phyloP scores from a whole-genome alignment of 64 coral and sea anemone species.

The Acropora yongei region DNA sequence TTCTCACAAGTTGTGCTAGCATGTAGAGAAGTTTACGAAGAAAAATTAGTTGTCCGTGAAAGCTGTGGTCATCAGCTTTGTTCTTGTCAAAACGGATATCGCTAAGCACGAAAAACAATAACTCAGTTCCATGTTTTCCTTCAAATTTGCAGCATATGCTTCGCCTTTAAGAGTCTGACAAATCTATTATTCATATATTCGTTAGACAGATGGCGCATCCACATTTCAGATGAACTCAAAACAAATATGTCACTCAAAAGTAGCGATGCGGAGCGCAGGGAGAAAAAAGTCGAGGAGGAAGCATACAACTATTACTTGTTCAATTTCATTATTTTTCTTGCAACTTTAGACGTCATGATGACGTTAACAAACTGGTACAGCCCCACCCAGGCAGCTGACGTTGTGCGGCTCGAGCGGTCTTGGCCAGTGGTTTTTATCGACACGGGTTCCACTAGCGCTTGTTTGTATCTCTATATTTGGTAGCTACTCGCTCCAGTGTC shows the following conservation, averaged over 20 bases:
- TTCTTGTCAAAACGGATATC: too few species aligned
- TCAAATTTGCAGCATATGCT: too few species aligned
- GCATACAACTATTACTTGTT: slow-evolving; percentile 90
- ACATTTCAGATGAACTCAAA: background rate
- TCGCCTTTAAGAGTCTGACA: background rate
- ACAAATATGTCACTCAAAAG: background rate
- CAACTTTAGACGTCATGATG: slow-evolving; percentile 86
- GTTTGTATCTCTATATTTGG: slow-evolving; percentile 82
- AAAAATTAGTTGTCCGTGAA: background rate
- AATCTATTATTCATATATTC: background rate
- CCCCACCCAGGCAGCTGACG: slow-evolving; percentile 26
- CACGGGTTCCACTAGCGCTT: slow-evolving; percentile 84
- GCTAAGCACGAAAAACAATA: too few species aligned
- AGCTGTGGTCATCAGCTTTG: too few species aligned
- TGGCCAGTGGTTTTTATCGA: slow-evolving; percentile 91
- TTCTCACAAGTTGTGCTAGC: too few species aligned
- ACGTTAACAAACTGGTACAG: slow-evolving; percentile 93
- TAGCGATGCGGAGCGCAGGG: background rate
- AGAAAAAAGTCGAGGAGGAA: background rate
- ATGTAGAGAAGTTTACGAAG: too few species aligned
- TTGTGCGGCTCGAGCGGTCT: slow-evolving; percentile 52
- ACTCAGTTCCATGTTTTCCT: too few species aligned
- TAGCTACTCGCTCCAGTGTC: slow-evolving; percentile 60
- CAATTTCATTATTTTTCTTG: slow-evolving; percentile 89
- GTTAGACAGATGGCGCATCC: slow-evolving; percentile 49